Conservation (phyloP, 2,888 invertebrate genomes). For the Cantharis flavilabris region DNA sequence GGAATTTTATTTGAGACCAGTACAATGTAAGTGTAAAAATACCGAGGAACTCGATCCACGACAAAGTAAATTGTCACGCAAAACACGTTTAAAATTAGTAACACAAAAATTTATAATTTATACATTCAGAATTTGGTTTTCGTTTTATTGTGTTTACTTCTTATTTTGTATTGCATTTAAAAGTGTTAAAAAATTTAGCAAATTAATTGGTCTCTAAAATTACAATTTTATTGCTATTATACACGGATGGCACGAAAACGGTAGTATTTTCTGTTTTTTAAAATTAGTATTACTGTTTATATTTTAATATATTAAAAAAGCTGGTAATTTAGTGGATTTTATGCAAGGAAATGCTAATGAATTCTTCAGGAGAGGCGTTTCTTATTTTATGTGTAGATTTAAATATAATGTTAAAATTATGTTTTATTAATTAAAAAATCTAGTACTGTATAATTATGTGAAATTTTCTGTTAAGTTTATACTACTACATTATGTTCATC, state of each 20-base stretch:
- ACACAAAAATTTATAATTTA: not conserved
- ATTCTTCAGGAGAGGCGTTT: not conserved
- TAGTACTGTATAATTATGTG: not conserved
- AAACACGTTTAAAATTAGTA: conserved; percentile 16
- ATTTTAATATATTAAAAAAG: not conserved
- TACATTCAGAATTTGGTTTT: not conserved
- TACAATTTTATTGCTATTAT: not conserved
- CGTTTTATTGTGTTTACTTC: not conserved
- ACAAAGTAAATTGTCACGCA: conserved; percentile 31
- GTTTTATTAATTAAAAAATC: not conserved
- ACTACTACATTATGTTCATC: not conserved
- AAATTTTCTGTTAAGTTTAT: not conserved
- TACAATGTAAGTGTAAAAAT: conserved; percentile 36
- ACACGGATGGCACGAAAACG: not conserved
- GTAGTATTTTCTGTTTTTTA: not conserved
- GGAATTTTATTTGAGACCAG: conserved; percentile 27
- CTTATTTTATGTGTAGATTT: not conserved
- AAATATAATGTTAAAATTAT: not conserved
- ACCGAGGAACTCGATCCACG: conserved; percentile 30
- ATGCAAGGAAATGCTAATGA: not conserved
- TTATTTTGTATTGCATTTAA: not conserved
- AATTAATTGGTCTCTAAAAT: not conserved
- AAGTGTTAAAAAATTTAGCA: not conserved
- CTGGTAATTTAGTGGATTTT: not conserved
- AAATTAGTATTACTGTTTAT: not conserved